Conservation (phyloP, 2,888 invertebrate species). For the Rhagonycha fulva region DNA sequence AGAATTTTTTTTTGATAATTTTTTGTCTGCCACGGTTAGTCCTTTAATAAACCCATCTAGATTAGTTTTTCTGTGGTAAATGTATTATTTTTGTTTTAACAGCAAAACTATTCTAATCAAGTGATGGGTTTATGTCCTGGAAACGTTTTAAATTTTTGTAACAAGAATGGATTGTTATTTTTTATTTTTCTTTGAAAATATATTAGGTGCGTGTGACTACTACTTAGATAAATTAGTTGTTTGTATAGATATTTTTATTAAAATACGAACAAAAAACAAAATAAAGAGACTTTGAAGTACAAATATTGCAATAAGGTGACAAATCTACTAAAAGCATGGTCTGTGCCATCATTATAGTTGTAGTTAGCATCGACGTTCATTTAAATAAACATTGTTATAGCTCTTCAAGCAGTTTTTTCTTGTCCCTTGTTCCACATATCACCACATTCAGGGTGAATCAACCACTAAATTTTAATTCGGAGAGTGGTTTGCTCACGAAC, state of each 20-base stretch:
- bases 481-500: slow-evolving; percentile 31
- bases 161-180: neutral
- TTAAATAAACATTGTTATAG: slow-evolving; percentile 55
- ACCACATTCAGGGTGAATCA: slow-evolving; percentile 40
- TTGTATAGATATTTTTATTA: neutral
- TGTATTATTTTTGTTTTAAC: neutral
- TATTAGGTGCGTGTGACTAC: neutral
- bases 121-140: neutral
- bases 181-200: neutral
- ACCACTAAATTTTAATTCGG: slow-evolving; percentile 23
- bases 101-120: neutral
- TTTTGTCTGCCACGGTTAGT: neutral
- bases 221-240: slow-evolving; percentile 1
- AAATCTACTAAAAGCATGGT: slow-evolving; percentile 20
- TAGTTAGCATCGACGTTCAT: slow-evolving; percentile 52
- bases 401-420: slow-evolving; percentile 51
- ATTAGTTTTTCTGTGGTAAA: neutral
- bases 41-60: neutral
- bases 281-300: slow-evolving; percentile 12
- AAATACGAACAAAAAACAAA: neutral
- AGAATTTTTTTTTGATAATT: neutral
- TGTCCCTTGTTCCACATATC: slow-evolving; percentile 50
- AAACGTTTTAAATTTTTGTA: neutral
- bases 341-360: slow-evolving; percentile 48
- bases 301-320: slow-evolving; percentile 21